phyloP scores from a whole-genome alignment of 1,140 invertebrate genomes.

The Whitmania pigra region DNA sequence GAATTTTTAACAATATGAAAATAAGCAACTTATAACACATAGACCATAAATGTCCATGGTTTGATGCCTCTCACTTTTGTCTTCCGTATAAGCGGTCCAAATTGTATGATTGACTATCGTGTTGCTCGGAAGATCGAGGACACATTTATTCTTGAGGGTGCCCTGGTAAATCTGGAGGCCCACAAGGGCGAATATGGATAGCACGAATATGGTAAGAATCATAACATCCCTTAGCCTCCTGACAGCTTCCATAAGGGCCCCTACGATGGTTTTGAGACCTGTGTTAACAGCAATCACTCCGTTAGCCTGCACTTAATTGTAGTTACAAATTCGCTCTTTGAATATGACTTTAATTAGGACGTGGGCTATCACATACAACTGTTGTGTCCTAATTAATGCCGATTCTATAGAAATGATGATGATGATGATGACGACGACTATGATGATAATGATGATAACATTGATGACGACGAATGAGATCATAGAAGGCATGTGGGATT shows the following conservation, averaged over 20 bases:
- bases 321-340: neutral
- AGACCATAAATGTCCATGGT: no score
- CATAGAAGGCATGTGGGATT: no score
- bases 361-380: neutral
- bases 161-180: conserved; percentile 98
- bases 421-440: conserved; percentile 6
- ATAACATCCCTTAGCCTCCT: conserved; percentile 98
- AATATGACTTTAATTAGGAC: neutral
- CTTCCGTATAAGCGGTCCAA: no score
- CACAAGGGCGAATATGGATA: conserved; percentile 94
- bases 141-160: conserved; percentile 88
- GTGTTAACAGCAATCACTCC: conserved; percentile 22
- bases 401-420: neutral
- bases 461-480: neutral
- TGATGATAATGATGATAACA: conserved; percentile 3
- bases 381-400: neutral
- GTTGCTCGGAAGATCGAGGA: conserved; percentile 46
- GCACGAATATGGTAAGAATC: conserved; percentile 94
- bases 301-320: neutral
- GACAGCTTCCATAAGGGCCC: conserved; percentile 96
- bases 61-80: no score
- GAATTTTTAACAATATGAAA: no score
- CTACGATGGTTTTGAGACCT: conserved; percentile 98
- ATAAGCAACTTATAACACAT: no score
- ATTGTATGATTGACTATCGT: no score